A percentile compares a stretch with the other conserved stretches of the same genome.
Evolutionary conservation across 2,797 vertebrate genomes (phyloP).

Genomic region (Helicolenus hilgendorfi): DNA sequence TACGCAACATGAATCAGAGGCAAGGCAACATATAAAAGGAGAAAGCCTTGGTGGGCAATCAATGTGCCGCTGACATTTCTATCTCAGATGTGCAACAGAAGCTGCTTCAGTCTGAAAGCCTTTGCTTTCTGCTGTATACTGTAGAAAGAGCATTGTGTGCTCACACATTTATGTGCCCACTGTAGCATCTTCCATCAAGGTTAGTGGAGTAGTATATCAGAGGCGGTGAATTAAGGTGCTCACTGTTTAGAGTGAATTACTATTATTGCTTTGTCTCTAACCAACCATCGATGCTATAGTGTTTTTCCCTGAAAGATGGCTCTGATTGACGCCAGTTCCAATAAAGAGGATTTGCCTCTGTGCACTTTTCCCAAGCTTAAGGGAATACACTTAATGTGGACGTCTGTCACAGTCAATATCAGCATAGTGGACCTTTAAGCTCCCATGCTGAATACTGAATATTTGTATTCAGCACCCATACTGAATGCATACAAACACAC

Average conservation of each 20-base stretch:
- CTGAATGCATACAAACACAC: neutral
- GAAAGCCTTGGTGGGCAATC: slow-evolving; percentile 53
- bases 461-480: slow-evolving; percentile 45
- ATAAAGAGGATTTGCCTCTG: slow-evolving; percentile 54
- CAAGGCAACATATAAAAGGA: slow-evolving; percentile 1
- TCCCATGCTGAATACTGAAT: slow-evolving; percentile 25
- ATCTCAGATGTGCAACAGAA: slow-evolving; percentile 46
- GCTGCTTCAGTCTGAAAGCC: slow-evolving; percentile 23
- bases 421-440: slow-evolving; percentile 24
- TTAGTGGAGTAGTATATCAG: slow-evolving; percentile 14
- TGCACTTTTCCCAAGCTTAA: slow-evolving; percentile 40
- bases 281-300: slow-evolving; percentile 13
- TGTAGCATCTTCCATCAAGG: slow-evolving; percentile 31
- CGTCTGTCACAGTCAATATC: slow-evolving; percentile 48
- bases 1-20: slow-evolving; percentile 32
- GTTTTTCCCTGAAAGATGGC: slow-evolving; percentile 43
- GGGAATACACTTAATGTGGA: slow-evolving; percentile 40
- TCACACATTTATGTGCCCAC: slow-evolving; percentile 24
- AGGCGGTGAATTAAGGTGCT: slow-evolving; percentile 34
- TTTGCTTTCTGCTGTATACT: neutral
- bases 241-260: slow-evolving; percentile 68
- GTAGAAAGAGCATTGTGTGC: slow-evolving; percentile 17
- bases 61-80: slow-evolving; percentile 69
- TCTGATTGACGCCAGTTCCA: slow-evolving; percentile 57
- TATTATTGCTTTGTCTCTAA: slow-evolving; percentile 53